Evolutionary conservation across 1,140 invertebrate genomes (phyloP).

Genomic region (Diorhabda carinulata): DNA sequence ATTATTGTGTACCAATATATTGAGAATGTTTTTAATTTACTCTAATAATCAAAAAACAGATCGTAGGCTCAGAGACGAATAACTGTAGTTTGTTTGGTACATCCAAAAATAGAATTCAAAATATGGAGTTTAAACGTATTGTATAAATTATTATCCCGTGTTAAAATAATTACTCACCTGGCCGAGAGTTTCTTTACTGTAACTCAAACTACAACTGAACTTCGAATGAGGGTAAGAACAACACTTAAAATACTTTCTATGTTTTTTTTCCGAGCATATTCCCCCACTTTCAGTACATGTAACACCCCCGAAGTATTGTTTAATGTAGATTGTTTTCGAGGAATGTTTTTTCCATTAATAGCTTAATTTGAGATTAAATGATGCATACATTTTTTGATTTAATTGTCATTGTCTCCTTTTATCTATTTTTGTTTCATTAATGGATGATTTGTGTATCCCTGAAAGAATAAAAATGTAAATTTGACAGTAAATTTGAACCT

Average conservation of each 20-base stretch:
- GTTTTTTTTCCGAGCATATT: conserved; percentile 23
- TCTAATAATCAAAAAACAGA: too few relatives aligned
- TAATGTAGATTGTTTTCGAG: conserved; percentile 14
- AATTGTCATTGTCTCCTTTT: too few relatives aligned
- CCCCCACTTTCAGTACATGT: conserved; percentile 22
- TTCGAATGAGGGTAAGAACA: conserved; percentile 26
- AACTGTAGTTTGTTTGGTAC: too few relatives aligned
- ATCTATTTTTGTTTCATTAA: too few relatives aligned
- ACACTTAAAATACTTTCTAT: conserved; percentile 21
- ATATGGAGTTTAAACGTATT: background rate
- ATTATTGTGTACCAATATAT: too few relatives aligned
- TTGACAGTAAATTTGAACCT: too few relatives aligned
- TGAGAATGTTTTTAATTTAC: too few relatives aligned
- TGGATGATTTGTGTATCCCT: too few relatives aligned
- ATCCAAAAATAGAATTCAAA: background rate
- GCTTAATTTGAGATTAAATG: too few relatives aligned
- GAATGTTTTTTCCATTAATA: background rate
- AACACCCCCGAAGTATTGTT: conserved; percentile 25
- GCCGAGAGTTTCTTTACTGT: conserved; percentile 16
- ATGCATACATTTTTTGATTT: too few relatives aligned
- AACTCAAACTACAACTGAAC: conserved; percentile 18
- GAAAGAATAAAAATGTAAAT: too few relatives aligned
- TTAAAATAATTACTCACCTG: conserved; percentile 7
- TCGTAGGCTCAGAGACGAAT: too few relatives aligned
- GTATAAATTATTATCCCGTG: background rate